Evolutionary conservation across 2,113 vertebrate species (phyloP).

Genomic region (Tonatia bakeri): DNA sequence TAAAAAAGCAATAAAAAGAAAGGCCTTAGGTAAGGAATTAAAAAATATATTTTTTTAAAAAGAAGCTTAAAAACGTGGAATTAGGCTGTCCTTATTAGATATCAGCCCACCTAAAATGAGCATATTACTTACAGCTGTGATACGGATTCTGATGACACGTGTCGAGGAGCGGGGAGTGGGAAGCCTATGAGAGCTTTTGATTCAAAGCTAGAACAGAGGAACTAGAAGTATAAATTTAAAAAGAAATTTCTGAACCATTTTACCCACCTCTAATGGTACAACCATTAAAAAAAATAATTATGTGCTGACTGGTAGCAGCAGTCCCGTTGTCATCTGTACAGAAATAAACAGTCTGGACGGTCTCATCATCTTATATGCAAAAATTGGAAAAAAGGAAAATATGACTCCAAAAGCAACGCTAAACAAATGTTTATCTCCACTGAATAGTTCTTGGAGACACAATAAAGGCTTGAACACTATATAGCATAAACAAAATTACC

Average conservation of each 20-base stretch:
- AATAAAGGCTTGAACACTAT: neutral
- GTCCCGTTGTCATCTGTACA: neutral
- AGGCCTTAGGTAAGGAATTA: too few species aligned
- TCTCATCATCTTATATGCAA: neutral
- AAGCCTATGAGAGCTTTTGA: neutral
- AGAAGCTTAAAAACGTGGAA: neutral
- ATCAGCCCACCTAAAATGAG: neutral
- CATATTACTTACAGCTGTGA: neutral
- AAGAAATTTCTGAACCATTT: constrained; percentile 24
- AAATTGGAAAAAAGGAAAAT: neutral
- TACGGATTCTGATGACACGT: neutral
- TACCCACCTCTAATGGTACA: neutral
- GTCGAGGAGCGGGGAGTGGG: rapidly evolving
- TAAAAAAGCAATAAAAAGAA: too few species aligned
- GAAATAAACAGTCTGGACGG: neutral
- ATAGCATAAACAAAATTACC: neutral
- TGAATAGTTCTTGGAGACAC: neutral
- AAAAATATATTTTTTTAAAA: too few species aligned
- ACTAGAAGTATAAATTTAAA: neutral
- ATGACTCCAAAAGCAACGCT: neutral
- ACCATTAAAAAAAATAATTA: neutral
- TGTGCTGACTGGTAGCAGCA: neutral
- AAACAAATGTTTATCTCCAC: neutral
- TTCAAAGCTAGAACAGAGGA: neutral
- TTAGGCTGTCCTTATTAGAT: neutral